A percentile compares a stretch with the other conserved stretches of the same genome.
phyloP scores from a whole-genome alignment of 2,797 vertebrate genomes.

The Chiloscyllium punctatum region DNA sequence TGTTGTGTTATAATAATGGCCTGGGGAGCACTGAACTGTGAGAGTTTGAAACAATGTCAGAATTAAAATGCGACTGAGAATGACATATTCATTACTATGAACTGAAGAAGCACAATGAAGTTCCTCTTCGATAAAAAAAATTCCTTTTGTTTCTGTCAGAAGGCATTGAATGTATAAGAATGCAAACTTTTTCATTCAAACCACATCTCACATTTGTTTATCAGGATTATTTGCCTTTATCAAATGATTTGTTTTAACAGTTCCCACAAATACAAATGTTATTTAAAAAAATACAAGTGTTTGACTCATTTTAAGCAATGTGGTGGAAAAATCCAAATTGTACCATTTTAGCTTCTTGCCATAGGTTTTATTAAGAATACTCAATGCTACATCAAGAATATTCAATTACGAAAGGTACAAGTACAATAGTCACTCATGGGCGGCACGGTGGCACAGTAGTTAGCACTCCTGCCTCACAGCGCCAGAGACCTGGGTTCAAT shows the following conservation, averaged over 20 bases:
- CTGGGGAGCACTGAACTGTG: constrained; percentile 85
- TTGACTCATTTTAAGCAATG: background rate
- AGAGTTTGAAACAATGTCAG: constrained; percentile 30
- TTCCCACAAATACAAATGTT: background rate
- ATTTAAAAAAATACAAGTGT: background rate
- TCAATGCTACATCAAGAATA: background rate
- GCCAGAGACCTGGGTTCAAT: too few relatives aligned
- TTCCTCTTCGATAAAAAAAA: background rate
- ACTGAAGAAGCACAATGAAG: background rate
- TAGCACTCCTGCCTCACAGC: too few relatives aligned
- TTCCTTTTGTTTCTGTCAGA: background rate
- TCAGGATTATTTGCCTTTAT: background rate
- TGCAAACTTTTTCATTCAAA: background rate
- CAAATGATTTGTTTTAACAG: background rate
- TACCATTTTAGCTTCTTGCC: background rate
- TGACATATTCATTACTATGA: background rate
- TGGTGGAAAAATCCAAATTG: background rate
- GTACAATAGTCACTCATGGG: background rate
- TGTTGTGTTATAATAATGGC: constrained; percentile 93
- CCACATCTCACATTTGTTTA: background rate
- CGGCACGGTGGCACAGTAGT: too few relatives aligned
- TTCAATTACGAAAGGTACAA: background rate
- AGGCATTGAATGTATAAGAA: background rate
- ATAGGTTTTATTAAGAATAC: background rate
- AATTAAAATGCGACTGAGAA: background rate